Evolutionary conservation across 2,113 vertebrate genomes (phyloP).

Genomic region (Apodemus sylvaticus): DNA sequence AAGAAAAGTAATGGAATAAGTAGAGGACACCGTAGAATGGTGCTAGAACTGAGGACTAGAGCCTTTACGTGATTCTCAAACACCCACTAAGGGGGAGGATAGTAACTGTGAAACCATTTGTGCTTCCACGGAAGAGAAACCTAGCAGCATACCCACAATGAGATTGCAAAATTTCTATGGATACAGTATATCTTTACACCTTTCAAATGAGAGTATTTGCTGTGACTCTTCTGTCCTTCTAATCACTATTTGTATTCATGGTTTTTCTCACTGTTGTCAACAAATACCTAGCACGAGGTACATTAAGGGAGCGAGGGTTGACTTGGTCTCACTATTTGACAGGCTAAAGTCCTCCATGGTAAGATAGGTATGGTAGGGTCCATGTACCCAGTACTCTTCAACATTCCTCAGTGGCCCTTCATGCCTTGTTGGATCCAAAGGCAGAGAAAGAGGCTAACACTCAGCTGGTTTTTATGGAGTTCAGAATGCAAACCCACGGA

Average conservation of each 20-base stretch:
- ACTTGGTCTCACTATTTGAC: background rate
- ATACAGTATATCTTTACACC: background rate
- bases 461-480: background rate
- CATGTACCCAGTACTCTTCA: background rate
- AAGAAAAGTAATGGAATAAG: background rate
- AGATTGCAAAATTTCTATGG: background rate
- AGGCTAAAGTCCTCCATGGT: background rate
- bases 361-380: background rate
- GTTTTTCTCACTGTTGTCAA: background rate
- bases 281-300: background rate
- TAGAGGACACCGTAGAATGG: background rate
- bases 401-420: background rate
- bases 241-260: background rate
- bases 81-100: too few relatives aligned
- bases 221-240: background rate
- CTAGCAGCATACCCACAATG: background rate
- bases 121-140: too few relatives aligned
- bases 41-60: background rate
- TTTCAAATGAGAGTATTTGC: background rate
- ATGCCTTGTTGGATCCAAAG: too few relatives aligned
- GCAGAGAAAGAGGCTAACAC: background rate
- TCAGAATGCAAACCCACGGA: too few relatives aligned
- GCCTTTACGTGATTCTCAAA: background rate
- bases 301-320: too few relatives aligned
- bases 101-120: background rate